Conservation (phyloP, 2,888 invertebrate genomes). For the Orthosia gothica region DNA sequence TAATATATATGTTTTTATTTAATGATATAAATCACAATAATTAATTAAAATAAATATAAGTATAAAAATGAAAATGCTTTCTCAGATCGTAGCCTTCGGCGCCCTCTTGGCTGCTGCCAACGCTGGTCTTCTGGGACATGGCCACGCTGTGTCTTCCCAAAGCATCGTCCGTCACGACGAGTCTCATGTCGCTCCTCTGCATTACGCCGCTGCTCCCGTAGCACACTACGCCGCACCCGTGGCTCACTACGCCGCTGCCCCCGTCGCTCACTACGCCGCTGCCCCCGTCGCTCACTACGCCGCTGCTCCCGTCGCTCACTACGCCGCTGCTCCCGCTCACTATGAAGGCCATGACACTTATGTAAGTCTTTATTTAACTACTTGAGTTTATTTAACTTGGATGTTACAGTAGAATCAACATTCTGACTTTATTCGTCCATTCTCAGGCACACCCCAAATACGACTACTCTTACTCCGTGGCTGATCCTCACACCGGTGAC, state of each 20-base stretch:
- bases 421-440: background rate
- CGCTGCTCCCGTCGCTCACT: slow-evolving; percentile 65
- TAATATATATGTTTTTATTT: background rate
- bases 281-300: slow-evolving; percentile 57
- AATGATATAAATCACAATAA: background rate
- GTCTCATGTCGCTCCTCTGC: slow-evolving; percentile 57
- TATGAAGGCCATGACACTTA: slow-evolving; percentile 71
- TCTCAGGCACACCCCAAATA: slow-evolving; percentile 88
- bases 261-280: slow-evolving; percentile 65
- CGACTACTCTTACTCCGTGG: slow-evolving; percentile 90
- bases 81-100: slow-evolving; percentile 64
- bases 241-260: slow-evolving; percentile 63
- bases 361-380: slow-evolving; percentile 52
- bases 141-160: slow-evolving; percentile 81
- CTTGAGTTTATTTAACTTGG: background rate
- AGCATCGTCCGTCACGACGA: slow-evolving; percentile 78
- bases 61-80: background rate
- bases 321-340: slow-evolving; percentile 66
- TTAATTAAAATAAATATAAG: no score
- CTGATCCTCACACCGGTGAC: slow-evolving; percentile 92
- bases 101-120: slow-evolving; percentile 72
- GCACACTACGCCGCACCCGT: slow-evolving; percentile 56
- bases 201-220: slow-evolving; percentile 63
- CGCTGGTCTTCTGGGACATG: slow-evolving; percentile 71
- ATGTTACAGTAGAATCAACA: background rate